Conservation (phyloP, 2,797 vertebrate species). For the Bovichtus variegatus region DNA sequence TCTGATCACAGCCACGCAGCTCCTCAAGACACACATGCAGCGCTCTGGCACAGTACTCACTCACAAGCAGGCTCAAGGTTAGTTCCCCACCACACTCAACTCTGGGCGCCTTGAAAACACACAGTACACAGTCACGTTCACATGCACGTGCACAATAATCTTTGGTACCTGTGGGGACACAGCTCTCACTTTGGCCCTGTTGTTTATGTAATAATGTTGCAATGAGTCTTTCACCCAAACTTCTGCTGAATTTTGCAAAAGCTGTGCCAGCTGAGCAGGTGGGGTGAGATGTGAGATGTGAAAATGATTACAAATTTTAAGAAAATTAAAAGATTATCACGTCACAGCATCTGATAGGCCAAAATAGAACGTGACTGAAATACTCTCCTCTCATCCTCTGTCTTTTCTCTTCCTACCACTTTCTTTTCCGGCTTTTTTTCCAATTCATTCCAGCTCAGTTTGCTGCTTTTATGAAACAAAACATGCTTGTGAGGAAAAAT, state of each 20-base stretch:
- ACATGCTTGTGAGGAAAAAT: slow-evolving; percentile 99
- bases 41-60: slow-evolving; percentile 90
- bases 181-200: slow-evolving; percentile 10
- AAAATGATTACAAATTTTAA: slow-evolving; percentile 36
- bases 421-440: slow-evolving; percentile 80
- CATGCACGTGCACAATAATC: not conserved
- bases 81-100: slow-evolving; percentile 6
- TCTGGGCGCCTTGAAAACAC: slow-evolving; percentile 3
- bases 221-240: slow-evolving; percentile 48
- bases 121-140: not conserved
- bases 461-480: slow-evolving; percentile 99
- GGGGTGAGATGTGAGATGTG: slow-evolving; percentile 5
- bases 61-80: slow-evolving; percentile 97
- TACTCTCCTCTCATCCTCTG: slow-evolving; percentile 77
- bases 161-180: slow-evolving; percentile 19
- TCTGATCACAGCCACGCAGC: slow-evolving; percentile 89
- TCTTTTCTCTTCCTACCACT: slow-evolving; percentile 76
- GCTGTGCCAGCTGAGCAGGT: slow-evolving; percentile 11
- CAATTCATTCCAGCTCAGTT: slow-evolving; percentile 97
- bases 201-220: slow-evolving; percentile 46
- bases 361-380: slow-evolving; percentile 77
- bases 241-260: slow-evolving; percentile 26
- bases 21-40: slow-evolving; percentile 94
- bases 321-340: slow-evolving; percentile 28
- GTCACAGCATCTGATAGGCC: slow-evolving; percentile 61